phyloP scores from a whole-genome alignment of 2,113 vertebrate genomes.

The Raja brachyura region DNA sequence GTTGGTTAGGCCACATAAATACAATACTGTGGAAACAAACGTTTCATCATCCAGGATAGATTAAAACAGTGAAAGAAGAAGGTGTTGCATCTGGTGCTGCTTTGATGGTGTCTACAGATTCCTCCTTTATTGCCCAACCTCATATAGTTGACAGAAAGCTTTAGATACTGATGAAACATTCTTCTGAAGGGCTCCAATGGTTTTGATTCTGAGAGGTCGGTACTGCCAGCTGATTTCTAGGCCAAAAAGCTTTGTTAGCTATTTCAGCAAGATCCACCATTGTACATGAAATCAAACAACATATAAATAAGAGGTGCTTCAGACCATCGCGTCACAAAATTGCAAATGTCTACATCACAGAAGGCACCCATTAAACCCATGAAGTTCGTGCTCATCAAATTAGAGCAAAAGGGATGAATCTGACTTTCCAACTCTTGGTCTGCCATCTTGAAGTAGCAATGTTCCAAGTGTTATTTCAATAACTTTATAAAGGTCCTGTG shows the following conservation, averaged over 20 bases:
- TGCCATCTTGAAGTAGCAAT: no score
- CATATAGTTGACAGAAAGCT: not conserved
- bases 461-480: no score
- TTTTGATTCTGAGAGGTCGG: not conserved
- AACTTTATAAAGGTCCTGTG: no score
- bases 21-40: no score
- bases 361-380: not conserved
- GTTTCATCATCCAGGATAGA: no score
- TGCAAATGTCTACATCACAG: not conserved
- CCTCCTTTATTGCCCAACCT: not conserved
- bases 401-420: no score
- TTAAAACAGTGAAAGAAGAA: no score
- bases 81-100: not conserved
- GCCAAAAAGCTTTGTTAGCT: not conserved
- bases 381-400: no score
- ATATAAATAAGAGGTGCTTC: no score
- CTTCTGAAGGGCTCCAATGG: not conserved
- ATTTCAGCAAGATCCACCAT: no score
- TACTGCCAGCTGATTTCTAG: not conserved
- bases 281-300: no score
- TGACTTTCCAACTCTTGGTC: no score
- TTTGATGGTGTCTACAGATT: not conserved
- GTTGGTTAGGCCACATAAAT: not conserved
- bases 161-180: not conserved
- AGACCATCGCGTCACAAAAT: not conserved